Conservation (phyloP, 2,888 invertebrate genomes). For the Sinopyrophorus schimmeli region DNA sequence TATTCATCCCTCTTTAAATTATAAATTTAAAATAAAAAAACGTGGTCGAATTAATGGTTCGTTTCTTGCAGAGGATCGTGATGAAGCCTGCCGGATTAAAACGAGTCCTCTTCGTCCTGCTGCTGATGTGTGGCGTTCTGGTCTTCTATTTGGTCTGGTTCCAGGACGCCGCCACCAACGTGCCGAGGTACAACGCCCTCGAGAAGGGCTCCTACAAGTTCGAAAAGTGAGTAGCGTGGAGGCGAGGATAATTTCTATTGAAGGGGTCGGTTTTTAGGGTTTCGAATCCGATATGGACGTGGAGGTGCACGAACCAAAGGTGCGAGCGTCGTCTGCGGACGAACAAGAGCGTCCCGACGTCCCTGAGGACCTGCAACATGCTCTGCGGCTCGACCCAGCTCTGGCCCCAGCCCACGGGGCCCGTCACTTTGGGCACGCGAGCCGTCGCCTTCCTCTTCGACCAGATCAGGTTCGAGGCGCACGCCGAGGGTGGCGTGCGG, state of each 20-base stretch:
- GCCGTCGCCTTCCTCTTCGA: constrained; percentile 64
- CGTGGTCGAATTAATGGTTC: no score
- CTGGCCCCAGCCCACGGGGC: constrained; percentile 81
- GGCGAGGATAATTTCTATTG: no score
- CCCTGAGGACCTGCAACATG: constrained; percentile 76
- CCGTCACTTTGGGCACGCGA: constrained; percentile 66
- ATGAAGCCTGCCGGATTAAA: constrained; percentile 60
- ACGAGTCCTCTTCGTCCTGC: constrained; percentile 60
- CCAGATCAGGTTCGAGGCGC: constrained; percentile 57
- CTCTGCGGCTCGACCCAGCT: constrained; percentile 74
- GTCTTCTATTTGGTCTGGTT: constrained; percentile 59
- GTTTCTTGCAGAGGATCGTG: constrained; percentile 50
- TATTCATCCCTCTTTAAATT: no score
- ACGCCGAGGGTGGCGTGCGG: constrained; percentile 53
- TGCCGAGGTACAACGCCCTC: no score
- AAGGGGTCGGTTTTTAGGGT: no score
- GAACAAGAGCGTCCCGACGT: constrained; percentile 53
- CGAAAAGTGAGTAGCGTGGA: no score
- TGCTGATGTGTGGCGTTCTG: constrained; percentile 57
- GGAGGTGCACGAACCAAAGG: constrained; percentile 70
- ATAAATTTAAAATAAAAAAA: no score
- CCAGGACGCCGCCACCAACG: constrained; percentile 36
- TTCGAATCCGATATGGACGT: constrained; percentile 70
- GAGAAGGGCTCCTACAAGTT: no score
- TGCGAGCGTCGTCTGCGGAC: constrained; percentile 65